Evolutionary conservation across 2,888 invertebrate species (phyloP).

Genomic region (Ophion ellenae): DNA sequence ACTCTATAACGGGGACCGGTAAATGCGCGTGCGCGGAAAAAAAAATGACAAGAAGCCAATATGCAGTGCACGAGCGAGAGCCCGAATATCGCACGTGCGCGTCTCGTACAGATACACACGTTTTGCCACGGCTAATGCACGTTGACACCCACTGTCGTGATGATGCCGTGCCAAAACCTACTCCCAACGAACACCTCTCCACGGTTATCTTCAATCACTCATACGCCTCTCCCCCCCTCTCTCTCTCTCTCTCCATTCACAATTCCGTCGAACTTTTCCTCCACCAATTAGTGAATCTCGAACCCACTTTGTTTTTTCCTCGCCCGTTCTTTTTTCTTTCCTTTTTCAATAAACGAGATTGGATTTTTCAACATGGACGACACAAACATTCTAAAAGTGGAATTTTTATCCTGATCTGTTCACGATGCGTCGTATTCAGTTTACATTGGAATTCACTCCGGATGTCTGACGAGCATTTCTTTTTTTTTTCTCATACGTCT

Average conservation of each 20-base stretch:
- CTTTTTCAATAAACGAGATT: conserved; percentile 1
- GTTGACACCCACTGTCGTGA: conserved; percentile 44
- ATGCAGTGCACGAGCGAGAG: not conserved
- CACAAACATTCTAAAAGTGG: conserved; percentile 5
- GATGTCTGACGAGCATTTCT: not conserved
- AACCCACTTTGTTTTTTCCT: not conserved
- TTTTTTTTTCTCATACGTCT: not conserved
- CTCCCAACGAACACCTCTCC: conserved; percentile 52
- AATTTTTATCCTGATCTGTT: conserved; percentile 11
- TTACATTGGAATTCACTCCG: conserved; percentile 9
- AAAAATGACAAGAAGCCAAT: conserved; percentile 8
- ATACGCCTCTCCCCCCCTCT: not conserved
- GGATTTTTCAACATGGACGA: conserved; percentile 1
- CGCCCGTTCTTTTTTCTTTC: not conserved
- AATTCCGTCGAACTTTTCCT: conserved; percentile 2
- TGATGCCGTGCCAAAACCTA: conserved; percentile 56
- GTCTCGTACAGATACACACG: conserved; percentile 14
- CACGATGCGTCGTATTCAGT: not conserved
- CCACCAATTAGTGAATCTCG: conserved; percentile 13
- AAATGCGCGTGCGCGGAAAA: not conserved
- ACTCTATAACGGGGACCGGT: not conserved
- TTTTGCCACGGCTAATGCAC: conserved; percentile 46
- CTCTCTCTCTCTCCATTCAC: conserved; percentile 14
- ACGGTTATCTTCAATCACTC: not conserved
- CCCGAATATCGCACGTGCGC: conserved; percentile 27